Conservation (phyloP, 2,888 invertebrate species). For the Mesorhabditis belari region DNA sequence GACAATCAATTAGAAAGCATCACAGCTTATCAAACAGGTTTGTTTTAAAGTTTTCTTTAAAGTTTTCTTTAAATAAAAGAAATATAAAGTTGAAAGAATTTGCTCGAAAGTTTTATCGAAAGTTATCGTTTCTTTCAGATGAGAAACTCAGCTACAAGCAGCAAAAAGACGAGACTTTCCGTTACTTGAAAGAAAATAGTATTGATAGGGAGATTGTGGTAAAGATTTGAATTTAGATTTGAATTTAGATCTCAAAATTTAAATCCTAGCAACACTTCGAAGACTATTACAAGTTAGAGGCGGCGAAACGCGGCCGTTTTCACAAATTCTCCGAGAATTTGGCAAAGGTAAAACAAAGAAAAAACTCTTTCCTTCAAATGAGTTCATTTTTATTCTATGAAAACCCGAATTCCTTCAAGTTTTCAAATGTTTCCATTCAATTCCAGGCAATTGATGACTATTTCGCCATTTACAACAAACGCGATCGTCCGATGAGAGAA, state of each 20-base stretch:
- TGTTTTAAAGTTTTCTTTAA: neutral
- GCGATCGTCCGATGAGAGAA: neutral
- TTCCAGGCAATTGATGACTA: neutral
- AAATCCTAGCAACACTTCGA: neutral
- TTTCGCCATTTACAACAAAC: neutral
- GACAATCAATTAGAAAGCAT: neutral
- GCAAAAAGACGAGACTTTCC: neutral
- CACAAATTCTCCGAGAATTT: neutral
- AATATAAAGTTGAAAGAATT: neutral
- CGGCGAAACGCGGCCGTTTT: neutral
- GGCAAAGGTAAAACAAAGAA: too few relatives aligned
- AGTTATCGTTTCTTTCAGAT: neutral
- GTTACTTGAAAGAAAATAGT: neutral
- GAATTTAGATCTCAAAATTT: neutral
- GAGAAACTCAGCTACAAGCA: neutral
- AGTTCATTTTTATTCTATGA: too few relatives aligned
- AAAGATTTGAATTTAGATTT: neutral
- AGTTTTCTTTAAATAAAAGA: neutral
- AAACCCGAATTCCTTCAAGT: too few relatives aligned
- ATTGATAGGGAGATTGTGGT: neutral
- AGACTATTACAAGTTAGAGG: neutral
- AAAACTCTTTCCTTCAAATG: too few relatives aligned
- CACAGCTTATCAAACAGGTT: neutral
- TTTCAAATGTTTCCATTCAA: too few relatives aligned
- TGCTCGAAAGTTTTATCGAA: too few relatives aligned